phyloP scores from a whole-genome alignment of 2,888 invertebrate species.

The Plebejus anna region DNA sequence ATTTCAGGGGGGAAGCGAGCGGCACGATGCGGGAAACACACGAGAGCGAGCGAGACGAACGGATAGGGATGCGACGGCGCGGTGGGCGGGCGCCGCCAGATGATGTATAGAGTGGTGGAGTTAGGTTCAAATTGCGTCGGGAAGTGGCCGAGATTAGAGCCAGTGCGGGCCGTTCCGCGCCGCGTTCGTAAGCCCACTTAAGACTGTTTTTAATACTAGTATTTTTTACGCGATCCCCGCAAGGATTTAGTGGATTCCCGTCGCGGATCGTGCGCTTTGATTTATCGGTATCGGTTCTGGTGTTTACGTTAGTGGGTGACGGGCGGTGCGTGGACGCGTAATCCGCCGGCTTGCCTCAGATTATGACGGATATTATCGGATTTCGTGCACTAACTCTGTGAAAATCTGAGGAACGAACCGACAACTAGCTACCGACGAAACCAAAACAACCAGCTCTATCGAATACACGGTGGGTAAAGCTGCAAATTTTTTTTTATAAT shows the following conservation, averaged over 20 bases:
- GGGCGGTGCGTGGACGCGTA: conserved; percentile 65
- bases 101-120: conserved; percentile 88
- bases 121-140: conserved; percentile 87
- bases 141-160: conserved; percentile 87
- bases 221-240: conserved; percentile 81
- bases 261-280: conserved; percentile 76
- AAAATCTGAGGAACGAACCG: conserved; percentile 47
- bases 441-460: not conserved
- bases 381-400: conserved; percentile 66
- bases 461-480: conserved; percentile 17
- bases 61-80: conserved; percentile 59
- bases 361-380: conserved; percentile 75
- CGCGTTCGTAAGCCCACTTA: conserved; percentile 84
- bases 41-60: conserved; percentile 49
- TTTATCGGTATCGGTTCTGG: conserved; percentile 77
- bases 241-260: conserved; percentile 79
- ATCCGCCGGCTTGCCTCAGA: conserved; percentile 74
- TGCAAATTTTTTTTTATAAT: not conserved
- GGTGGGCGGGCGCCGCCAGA: conserved; percentile 78
- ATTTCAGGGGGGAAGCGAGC: conserved; percentile 62
- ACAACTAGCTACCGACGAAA: conserved; percentile 22
- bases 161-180: conserved; percentile 82
- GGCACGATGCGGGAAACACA: conserved; percentile 38
- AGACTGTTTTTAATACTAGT: conserved; percentile 87
- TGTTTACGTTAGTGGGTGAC: conserved; percentile 78